A percentile compares a stretch with the other conserved stretches of the same genome.
Evolutionary conservation across 2,888 invertebrate genomes (phyloP).

Genomic region (Epistrophe grossulariae): DNA sequence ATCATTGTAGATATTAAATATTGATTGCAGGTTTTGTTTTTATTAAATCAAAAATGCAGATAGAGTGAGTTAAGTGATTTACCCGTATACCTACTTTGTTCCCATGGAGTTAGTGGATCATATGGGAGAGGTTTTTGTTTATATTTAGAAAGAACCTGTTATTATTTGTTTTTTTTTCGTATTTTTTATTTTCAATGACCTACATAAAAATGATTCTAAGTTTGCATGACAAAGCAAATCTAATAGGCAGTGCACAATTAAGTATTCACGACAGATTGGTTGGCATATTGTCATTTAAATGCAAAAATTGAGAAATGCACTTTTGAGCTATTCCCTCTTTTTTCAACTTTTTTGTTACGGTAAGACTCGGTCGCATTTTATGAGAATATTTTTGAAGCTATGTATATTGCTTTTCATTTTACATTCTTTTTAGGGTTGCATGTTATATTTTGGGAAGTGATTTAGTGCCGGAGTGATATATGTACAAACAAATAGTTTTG

Average conservation of each 20-base stretch:
- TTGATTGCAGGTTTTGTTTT: conserved; percentile 13
- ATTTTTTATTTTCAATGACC: conserved; percentile 3
- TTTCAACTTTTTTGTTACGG: too few species aligned
- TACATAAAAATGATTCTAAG: neutral
- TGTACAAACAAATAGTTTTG: too few species aligned
- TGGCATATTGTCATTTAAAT: too few species aligned
- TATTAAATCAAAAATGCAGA: neutral
- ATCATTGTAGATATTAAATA: conserved; percentile 17
- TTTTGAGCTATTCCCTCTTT: too few species aligned
- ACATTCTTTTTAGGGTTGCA: too few species aligned
- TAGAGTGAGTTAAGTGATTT: neutral
- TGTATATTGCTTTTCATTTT: too few species aligned
- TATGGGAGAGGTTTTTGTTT: conserved; percentile 10
- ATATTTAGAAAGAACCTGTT: neutral
- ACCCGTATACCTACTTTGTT: conserved; percentile 1
- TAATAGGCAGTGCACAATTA: neutral
- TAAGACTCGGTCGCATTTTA: too few species aligned
- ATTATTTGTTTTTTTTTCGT: neutral
- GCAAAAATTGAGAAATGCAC: too few species aligned
- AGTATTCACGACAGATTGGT: too few species aligned
- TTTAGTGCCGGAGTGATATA: too few species aligned
- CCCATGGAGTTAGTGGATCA: conserved; percentile 44
- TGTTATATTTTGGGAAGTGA: too few species aligned
- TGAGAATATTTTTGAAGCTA: too few species aligned
- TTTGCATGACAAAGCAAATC: neutral